These are phyloP conservation scores for Ceratina japonica DNA, from an alignment of 1,140 invertebrate species.

Conservation along the genomic window DNA sequence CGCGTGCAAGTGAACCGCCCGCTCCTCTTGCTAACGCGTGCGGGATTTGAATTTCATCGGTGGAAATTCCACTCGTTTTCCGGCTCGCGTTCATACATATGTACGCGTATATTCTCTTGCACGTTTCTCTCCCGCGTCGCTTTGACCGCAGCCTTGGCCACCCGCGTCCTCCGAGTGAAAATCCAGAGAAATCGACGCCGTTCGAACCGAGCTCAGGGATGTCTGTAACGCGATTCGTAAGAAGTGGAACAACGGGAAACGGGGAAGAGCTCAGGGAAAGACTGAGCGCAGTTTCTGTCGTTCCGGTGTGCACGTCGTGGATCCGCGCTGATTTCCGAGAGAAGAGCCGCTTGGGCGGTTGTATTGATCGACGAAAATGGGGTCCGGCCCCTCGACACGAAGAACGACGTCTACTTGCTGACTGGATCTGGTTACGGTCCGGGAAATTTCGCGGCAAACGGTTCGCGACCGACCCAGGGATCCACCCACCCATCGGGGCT, in stretches of 20 bases:
- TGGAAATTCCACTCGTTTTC: conserved; percentile 23
- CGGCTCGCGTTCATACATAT: background rate
- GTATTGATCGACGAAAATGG: conserved; percentile 76
- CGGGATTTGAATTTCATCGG: conserved; percentile 31
- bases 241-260: too few species aligned
- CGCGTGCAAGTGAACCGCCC: background rate
- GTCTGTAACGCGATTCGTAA: too few species aligned
- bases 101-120: too few species aligned
- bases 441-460: conserved; percentile 18
- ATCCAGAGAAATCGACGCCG: background rate
- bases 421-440: conserved; percentile 43
- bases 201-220: background rate
- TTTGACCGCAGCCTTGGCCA: conserved; percentile 9
- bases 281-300: too few species aligned
- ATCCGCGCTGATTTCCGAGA: conserved; percentile 8
- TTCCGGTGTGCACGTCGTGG: background rate
- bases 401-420: conserved; percentile 60
- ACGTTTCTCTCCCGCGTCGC: background rate
- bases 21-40: background rate
- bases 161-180: background rate
- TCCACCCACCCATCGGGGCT: background rate
- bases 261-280: too few species aligned
- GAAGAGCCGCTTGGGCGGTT: conserved; percentile 46
- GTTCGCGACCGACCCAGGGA: background rate
- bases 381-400: conserved; percentile 68